phyloP scores from a whole-genome alignment of 2,797 vertebrate genomes.

The Lepilemur ruficaudatus region DNA sequence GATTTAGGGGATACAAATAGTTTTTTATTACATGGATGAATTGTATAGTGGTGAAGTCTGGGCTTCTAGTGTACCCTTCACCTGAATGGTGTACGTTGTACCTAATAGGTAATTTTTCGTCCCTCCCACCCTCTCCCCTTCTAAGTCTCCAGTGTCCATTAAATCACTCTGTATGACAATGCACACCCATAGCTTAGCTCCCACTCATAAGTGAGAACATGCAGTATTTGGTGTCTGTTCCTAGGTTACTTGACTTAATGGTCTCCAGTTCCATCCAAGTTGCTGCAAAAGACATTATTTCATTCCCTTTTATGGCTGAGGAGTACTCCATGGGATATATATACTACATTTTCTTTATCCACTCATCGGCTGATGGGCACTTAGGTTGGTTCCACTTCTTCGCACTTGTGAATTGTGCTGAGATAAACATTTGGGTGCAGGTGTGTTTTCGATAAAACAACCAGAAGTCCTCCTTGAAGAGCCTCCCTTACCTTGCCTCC shows the following conservation, averaged over 20 bases:
- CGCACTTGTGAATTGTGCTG: too few species aligned
- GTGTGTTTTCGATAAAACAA: neutral
- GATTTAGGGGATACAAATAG: neutral
- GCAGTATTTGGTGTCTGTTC: neutral
- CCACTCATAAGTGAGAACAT: neutral
- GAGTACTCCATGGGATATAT: neutral
- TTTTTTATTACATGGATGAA: neutral
- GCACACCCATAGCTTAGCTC: neutral
- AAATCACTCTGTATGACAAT: neutral
- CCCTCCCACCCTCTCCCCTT: neutral
- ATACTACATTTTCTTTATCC: neutral
- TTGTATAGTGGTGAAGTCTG: neutral
- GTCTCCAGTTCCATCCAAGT: neutral
- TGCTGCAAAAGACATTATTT: neutral
- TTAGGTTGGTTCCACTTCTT: neutral
- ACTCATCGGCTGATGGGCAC: neutral
- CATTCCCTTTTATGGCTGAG: neutral
- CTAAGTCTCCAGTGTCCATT: neutral
- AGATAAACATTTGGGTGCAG: neutral
- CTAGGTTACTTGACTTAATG: neutral
- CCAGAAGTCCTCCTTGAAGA: neutral
- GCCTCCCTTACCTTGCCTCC: neutral
- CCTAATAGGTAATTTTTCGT: neutral
- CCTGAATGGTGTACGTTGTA: neutral
- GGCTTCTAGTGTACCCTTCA: neutral